Evolutionary conservation across 2,888 invertebrate species (phyloP).

Genomic region (Stenolophus ochropezus): DNA sequence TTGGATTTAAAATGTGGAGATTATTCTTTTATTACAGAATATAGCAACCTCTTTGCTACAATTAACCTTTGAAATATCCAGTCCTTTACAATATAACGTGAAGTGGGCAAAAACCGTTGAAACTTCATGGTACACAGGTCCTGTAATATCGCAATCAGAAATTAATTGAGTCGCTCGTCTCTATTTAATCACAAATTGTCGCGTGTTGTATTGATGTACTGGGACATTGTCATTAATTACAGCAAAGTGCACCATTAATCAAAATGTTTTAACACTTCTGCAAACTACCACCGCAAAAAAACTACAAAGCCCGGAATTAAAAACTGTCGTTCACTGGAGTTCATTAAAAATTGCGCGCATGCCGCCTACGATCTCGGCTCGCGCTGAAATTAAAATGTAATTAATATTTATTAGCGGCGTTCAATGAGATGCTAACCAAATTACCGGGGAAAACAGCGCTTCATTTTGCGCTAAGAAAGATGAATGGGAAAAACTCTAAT

Average conservation of each 20-base stretch:
- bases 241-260: constrained; percentile 9
- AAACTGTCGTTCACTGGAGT: neutral
- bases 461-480: neutral
- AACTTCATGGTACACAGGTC: neutral
- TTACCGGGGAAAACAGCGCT: constrained; percentile 24
- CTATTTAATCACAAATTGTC: constrained; percentile 46
- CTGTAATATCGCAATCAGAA: constrained; percentile 5
- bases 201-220: constrained; percentile 38
- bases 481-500: neutral
- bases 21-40: too few species aligned
- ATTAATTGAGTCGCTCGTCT: constrained; percentile 30
- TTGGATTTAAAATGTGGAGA: too few species aligned
- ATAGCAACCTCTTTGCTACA: too few species aligned
- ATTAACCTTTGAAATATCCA: neutral
- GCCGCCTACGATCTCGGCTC: neutral
- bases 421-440: constrained; percentile 42
- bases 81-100: neutral
- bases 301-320: neutral
- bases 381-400: constrained; percentile 32
- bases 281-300: constrained; percentile 19
- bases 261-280: constrained; percentile 21
- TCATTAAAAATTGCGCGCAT: constrained; percentile 15
- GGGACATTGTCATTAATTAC: constrained; percentile 38
- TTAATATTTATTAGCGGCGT: constrained; percentile 37
- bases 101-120: neutral